Evolutionary conservation across 1,140 invertebrate species (phyloP), one percentile per base, ranked within the genome.

Genomic region (Telenomus remus): DNA sequence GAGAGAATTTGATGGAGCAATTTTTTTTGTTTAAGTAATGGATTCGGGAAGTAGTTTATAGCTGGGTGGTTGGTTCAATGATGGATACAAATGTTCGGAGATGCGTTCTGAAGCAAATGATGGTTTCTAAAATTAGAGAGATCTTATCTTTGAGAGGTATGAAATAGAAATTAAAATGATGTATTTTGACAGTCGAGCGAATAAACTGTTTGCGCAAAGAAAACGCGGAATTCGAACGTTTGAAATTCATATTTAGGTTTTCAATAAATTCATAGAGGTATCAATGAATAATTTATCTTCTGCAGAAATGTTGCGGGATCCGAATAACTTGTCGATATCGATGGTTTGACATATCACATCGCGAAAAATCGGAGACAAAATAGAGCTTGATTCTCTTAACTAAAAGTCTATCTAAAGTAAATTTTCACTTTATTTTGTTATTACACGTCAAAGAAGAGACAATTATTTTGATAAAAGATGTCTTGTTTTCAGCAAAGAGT

Each of bases 281-380:
- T 43, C 14, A 51, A 66, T 57, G 63, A 66, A 66, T 66, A 57
- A 66, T 66, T 56, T 57, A 66, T 66, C 13, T 19, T 0, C 16
- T 10, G 12, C 6, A 43, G 19, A 54, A 64, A 44, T 55, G 61
- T 56, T 27, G 51, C 44, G 9, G 27, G 49, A 44, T 57, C 50
- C 55, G 12, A 48, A 65, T 56, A 48, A 65, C 37, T 51, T 9
- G 9, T 9, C 0, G 16, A 11, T 27, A 49, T 34, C 53, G 46
- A 43, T 49, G 44, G 42, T 49, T 39, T 13, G 3, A 39, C 46
- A 59, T 37, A 47, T 42, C 12, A 48, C 13, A 7, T 59, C 33
- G 8, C 10, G 5, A 4, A 9, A 11, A n/a, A 39, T 39, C 5
- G 9, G 9, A 39, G n/a, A 27, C 19, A 27, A 27, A 27, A 27